phyloP scores from a whole-genome alignment of 2,113 vertebrate species.

The Hiodon tergisus region DNA sequence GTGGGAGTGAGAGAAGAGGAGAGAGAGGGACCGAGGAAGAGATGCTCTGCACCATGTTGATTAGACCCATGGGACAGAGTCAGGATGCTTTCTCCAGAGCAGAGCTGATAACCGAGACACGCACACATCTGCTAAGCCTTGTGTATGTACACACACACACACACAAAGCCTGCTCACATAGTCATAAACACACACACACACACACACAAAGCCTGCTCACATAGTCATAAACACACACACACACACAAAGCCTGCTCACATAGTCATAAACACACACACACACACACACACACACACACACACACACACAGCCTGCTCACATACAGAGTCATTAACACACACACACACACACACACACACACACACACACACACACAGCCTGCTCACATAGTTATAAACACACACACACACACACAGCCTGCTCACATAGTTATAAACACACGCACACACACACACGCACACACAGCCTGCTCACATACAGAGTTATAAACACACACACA shows the following conservation, averaged over 20 bases:
- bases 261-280: background rate
- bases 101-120: conserved; percentile 34
- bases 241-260: background rate
- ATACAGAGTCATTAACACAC: background rate
- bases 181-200: background rate
- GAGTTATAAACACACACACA: background rate
- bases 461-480: background rate
- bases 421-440: background rate
- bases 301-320: background rate
- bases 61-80: conserved; percentile 51
- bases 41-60: conserved; percentile 46
- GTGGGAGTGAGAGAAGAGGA: conserved; percentile 25
- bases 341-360: conserved; percentile 9
- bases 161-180: background rate
- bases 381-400: background rate
- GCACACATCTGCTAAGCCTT: no score
- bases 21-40: conserved; percentile 3
- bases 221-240: background rate
- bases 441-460: conserved; percentile 9
- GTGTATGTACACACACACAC: conserved; percentile 8
- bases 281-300: conserved; percentile 9
- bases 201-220: background rate
- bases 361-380: background rate
- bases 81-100: conserved; percentile 32
- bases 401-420: background rate